Evolutionary conservation across 2,113 vertebrate species (phyloP), one percentile per base, ranked within the genome.

Genomic region (Syngnathoides biaculeatus): DNA sequence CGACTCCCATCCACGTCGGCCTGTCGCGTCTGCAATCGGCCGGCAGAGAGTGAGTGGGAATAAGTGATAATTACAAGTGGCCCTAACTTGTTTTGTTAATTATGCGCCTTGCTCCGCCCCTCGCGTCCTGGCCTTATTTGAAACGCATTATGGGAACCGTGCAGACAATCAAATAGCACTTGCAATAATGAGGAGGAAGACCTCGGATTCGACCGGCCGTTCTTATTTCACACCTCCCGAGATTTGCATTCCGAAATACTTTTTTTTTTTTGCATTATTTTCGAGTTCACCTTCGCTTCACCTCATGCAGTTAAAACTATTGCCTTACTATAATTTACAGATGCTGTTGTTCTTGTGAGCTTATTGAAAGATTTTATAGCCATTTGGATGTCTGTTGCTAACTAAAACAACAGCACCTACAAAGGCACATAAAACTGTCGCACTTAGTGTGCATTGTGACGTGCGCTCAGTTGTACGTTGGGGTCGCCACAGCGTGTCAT

Each of bases 31-130:
- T 89, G 81, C 64, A 65, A 69, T 14, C 22, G 67, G 64, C 68
- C 65, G 43, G 79, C 68, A 78, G 81, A 79, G 74, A 82, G 74
- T 78, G 75, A 83, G 83, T 81, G 65, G 73, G 69, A 81, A 86
- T 71, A 87, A 83, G 77, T 78, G 82, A 82, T 84, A 82, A 84
- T 85, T 87, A 75, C 68, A 81, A 86, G 84, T 84, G 73, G 64
- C 75, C 53, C 53, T 74, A 77, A 66, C 79, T 83, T 84, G 79
- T 84, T 80, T 80, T 52, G 22, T 68, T 73, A 80, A 79, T 85
- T 61, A 43, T 61, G 79, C 79, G 75, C 82, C 76, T 43, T 67
- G 66, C 72, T 64, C 73, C 68, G 55, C 39, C 48, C 55, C 50
- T 65, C 65, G 62, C 69, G 38, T 52, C 5, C 64, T 61, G 13